phyloP scores from a whole-genome alignment of 2,113 vertebrate species.

The Bothrops jararaca region DNA sequence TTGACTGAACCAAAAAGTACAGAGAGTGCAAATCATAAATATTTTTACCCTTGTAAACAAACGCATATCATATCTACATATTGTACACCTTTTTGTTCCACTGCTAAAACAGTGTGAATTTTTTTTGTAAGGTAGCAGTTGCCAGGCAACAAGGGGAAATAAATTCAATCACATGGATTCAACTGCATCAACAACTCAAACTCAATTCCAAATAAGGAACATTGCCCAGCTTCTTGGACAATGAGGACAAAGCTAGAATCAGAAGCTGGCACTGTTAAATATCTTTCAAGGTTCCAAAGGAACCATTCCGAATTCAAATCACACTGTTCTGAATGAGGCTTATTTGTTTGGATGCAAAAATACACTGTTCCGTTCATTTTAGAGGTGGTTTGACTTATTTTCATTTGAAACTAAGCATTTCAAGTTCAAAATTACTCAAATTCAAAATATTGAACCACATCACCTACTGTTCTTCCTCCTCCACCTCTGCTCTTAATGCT shows the following conservation, averaged over 20 bases:
- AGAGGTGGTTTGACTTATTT: neutral
- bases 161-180: neutral
- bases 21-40: neutral
- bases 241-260: neutral
- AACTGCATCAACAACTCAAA: neutral
- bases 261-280: neutral
- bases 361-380: neutral
- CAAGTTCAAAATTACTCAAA: neutral
- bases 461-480: neutral
- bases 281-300: neutral
- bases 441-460: neutral
- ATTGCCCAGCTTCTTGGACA: neutral
- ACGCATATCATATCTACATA: neutral
- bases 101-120: neutral
- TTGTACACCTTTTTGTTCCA: neutral
- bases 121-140: neutral
- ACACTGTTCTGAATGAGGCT: neutral
- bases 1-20: neutral
- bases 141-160: neutral
- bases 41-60: neutral
- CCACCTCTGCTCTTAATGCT: neutral
- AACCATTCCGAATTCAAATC: neutral
- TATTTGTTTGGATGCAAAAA: neutral
- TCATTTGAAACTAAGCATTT: neutral
- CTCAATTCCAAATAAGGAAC: neutral